Evolutionary conservation across 1,140 invertebrate species (phyloP).

Genomic region (Melitaea cinxia): DNA sequence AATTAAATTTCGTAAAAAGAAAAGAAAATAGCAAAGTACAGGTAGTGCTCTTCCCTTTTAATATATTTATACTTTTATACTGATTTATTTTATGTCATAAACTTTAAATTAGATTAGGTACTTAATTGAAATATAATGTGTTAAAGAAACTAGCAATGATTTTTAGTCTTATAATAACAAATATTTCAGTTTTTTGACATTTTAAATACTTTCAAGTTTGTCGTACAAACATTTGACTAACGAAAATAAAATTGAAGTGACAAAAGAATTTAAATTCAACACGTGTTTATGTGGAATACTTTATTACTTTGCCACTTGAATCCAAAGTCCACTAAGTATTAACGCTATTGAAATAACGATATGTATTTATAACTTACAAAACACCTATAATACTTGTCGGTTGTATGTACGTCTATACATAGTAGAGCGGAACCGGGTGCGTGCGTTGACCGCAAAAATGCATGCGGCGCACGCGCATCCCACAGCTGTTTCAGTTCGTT

Average conservation of each 20-base stretch:
- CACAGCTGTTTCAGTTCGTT: conserved; percentile 54
- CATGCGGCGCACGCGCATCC: conserved; percentile 51
- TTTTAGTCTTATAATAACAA: too few relatives aligned
- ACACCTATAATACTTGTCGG: conserved; percentile 21
- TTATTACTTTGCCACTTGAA: conserved; percentile 27
- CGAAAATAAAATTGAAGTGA: neutral
- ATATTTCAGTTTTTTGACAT: too few relatives aligned
- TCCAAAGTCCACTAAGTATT: conserved; percentile 32
- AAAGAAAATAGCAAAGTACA: too few relatives aligned
- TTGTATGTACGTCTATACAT: conserved; percentile 26
- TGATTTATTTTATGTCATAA: too few relatives aligned
- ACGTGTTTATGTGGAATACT: conserved; percentile 11
- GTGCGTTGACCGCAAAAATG: conserved; percentile 72
- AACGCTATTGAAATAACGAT: conserved; percentile 19
- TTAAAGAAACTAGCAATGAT: too few relatives aligned
- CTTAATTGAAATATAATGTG: too few relatives aligned
- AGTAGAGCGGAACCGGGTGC: conserved; percentile 43
- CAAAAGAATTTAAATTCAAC: conserved; percentile 21
- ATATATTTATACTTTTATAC: too few relatives aligned
- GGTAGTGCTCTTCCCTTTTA: too few relatives aligned
- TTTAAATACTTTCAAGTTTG: neutral
- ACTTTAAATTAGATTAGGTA: too few relatives aligned
- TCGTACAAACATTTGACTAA: neutral
- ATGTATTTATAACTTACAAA: conserved; percentile 39
- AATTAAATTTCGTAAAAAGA: too few relatives aligned